Percentiles rank a stretch among this genome's conserved stretches.
phyloP scores from a whole-genome alignment of 2,113 vertebrate species.

The Cettia cetti region DNA sequence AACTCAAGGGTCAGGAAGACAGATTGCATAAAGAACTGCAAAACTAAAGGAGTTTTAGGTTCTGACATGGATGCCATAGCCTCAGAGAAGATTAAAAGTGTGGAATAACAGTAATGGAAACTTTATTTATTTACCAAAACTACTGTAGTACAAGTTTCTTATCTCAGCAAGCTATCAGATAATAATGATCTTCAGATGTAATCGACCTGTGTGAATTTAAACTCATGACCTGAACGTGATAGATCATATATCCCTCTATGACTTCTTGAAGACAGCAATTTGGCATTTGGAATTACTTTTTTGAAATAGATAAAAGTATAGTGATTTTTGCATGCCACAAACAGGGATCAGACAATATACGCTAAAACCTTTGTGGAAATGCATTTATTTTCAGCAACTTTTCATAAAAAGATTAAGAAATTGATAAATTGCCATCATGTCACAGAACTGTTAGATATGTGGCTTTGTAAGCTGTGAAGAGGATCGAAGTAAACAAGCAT shows the following conservation, averaged over 20 bases:
- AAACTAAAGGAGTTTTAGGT: neutral
- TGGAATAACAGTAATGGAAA: neutral
- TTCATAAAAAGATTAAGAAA: neutral
- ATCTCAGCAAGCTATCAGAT: neutral
- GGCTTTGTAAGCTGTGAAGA: neutral
- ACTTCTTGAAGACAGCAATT: neutral
- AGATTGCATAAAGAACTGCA: neutral
- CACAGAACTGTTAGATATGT: neutral
- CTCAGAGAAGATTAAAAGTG: neutral
- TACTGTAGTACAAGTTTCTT: neutral
- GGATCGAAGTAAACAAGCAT: neutral
- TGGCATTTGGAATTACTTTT: neutral
- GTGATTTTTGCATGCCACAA: neutral
- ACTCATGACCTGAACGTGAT: neutral
- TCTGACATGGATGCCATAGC: neutral
- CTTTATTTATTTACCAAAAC: neutral
- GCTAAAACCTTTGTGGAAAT: neutral
- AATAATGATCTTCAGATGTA: neutral
- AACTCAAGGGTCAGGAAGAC: neutral
- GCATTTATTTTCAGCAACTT: neutral
- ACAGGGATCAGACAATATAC: neutral
- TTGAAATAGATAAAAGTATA: neutral
- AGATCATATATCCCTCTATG: neutral
- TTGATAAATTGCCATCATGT: neutral
- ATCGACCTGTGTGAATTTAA: neutral